Evolutionary conservation across 2,113 vertebrate species (phyloP).

Genomic region (Pheucticus melanocephalus): DNA sequence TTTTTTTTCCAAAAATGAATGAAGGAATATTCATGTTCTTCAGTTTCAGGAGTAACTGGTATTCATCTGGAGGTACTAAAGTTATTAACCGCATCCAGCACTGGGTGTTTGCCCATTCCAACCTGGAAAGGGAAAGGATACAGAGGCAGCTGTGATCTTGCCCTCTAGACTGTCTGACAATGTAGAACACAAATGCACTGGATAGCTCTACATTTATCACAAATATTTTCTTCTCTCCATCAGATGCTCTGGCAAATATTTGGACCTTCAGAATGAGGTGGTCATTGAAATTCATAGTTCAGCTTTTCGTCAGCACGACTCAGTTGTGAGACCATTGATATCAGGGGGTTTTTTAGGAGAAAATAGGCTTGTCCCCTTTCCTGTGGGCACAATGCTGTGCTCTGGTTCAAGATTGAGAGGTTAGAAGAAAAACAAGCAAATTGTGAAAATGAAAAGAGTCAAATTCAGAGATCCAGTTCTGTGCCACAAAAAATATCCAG

Average conservation of each 20-base stretch:
- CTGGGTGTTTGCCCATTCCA: neutral
- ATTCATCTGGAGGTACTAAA: neutral
- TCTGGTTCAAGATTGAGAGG: neutral
- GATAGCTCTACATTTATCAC: neutral
- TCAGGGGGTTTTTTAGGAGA: neutral
- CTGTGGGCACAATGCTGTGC: neutral
- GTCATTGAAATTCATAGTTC: neutral
- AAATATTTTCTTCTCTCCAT: neutral
- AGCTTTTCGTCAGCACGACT: neutral
- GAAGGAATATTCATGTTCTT: neutral
- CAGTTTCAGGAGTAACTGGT: neutral
- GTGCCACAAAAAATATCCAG: neutral
- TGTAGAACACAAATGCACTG: rapidly evolving
- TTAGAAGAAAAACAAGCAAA: neutral
- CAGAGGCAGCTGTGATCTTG: neutral
- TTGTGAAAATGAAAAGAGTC: neutral
- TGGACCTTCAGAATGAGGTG: neutral
- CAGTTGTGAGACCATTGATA: neutral
- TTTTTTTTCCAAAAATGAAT: neutral
- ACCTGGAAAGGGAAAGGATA: neutral
- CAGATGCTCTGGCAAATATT: neutral
- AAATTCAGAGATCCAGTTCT: neutral
- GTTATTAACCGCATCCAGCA: neutral
- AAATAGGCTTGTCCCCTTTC: neutral
- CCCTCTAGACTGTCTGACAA: neutral